Evolutionary conservation across 2,113 vertebrate genomes (phyloP).

Genomic region (Lamprologus tigripictilis): DNA sequence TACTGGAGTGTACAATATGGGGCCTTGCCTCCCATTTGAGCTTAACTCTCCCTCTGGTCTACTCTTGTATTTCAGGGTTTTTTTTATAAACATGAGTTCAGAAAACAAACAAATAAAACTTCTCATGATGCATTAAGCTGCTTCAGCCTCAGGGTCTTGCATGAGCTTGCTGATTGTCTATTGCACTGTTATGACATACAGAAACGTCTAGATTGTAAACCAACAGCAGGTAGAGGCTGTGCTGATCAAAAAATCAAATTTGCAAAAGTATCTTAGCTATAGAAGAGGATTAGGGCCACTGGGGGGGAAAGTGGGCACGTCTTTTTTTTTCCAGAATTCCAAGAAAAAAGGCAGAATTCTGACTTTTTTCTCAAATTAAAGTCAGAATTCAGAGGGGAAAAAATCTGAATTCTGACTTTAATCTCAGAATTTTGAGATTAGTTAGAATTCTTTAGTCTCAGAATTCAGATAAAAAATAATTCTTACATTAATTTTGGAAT

Average conservation of each 20-base stretch:
- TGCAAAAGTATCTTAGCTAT: background rate
- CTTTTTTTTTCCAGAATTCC: background rate
- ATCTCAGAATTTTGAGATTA: background rate
- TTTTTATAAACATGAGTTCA: background rate
- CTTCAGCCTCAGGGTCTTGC: background rate
- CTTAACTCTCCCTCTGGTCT: background rate
- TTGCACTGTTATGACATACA: background rate
- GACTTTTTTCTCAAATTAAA: background rate
- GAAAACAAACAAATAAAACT: background rate
- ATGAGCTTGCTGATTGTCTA: background rate
- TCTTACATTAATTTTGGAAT: background rate
- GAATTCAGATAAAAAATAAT: background rate
- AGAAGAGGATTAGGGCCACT: background rate
- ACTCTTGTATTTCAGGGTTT: background rate
- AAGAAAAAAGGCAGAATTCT: fast-evolving
- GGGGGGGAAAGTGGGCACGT: fast-evolving
- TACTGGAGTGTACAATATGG: conserved; percentile 27
- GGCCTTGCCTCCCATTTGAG: conserved; percentile 37
- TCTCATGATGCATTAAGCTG: background rate
- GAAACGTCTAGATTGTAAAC: fast-evolving
- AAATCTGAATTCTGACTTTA: background rate
- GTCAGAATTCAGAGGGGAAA: fast-evolving
- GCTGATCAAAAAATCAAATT: background rate
- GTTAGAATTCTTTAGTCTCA: background rate
- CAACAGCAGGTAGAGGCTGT: background rate